Conservation (phyloP, 1,140 invertebrate genomes). For the Apis laboriosa region DNA sequence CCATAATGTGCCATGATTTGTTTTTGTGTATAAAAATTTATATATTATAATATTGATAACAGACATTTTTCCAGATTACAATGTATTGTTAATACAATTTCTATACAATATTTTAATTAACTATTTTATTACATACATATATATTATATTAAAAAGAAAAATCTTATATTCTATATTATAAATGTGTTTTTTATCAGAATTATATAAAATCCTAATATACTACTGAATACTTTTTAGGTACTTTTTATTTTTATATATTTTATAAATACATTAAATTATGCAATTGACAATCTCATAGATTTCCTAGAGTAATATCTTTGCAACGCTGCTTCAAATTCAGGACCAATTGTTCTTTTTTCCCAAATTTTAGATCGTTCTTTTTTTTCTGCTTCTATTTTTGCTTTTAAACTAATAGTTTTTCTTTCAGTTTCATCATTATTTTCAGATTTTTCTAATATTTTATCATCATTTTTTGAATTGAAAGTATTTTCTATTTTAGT, state of each 20-base stretch:
- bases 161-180: neutral
- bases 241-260: neutral
- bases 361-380: constrained; percentile 86
- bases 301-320: constrained; percentile 91
- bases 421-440: constrained; percentile 58
- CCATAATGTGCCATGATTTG: neutral
- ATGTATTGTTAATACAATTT: neutral
- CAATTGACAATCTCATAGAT: constrained; percentile 68
- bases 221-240: neutral
- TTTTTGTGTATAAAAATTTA: neutral
- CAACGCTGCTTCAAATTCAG: constrained; percentile 89
- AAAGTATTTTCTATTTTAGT: constrained; percentile 33
- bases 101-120: neutral
- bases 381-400: constrained; percentile 56
- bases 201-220: neutral
- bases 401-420: constrained; percentile 35
- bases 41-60: constrained; percentile 5
- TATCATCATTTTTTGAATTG: constrained; percentile 42
- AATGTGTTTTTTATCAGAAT: neutral
- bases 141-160: constrained; percentile 21
- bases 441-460: constrained; percentile 41
- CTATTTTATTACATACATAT: neutral
- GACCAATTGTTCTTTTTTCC: constrained; percentile 92
- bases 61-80: constrained; percentile 29
- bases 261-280: constrained; percentile 31